These are phyloP conservation scores for Piprites chloris DNA, from an alignment of 2,113 vertebrate species.

Conservation along the genomic window DNA sequence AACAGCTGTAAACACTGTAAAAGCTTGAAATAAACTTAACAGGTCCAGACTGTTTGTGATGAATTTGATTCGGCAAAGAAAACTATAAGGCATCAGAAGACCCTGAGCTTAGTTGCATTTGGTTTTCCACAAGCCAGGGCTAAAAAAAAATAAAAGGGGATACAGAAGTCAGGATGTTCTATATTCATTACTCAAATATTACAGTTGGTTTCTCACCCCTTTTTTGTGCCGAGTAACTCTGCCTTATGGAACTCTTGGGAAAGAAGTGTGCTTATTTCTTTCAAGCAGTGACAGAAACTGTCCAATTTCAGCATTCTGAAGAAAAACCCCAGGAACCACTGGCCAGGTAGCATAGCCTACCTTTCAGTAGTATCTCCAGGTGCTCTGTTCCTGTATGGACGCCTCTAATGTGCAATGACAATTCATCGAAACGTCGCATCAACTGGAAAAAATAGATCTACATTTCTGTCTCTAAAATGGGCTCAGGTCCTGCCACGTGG, in stretches of 20 bases:
- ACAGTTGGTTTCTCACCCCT: neutral
- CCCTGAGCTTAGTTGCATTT: neutral
- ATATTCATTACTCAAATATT: neutral
- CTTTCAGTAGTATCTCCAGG: neutral
- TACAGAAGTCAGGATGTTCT: neutral
- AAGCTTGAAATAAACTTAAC: neutral
- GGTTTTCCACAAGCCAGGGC: neutral
- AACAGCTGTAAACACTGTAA: neutral
- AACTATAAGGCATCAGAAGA: neutral
- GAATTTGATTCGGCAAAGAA: neutral
- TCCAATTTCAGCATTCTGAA: neutral
- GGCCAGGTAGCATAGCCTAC: neutral
- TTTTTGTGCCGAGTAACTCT: neutral
- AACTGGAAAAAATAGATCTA: neutral
- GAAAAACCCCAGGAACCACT: neutral
- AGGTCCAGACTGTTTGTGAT: neutral
- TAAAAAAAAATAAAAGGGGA: neutral
- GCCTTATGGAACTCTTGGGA: neutral
- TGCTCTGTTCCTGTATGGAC: neutral
- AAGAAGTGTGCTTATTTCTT: neutral
- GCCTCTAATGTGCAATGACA: neutral
- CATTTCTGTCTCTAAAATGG: fast-evolving
- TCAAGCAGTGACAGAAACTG: neutral
- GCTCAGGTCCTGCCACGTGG: neutral
- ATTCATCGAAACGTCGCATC: neutral